phyloP scores from a whole-genome alignment of 2,113 vertebrate species.

The Alaudala cheleensis region DNA sequence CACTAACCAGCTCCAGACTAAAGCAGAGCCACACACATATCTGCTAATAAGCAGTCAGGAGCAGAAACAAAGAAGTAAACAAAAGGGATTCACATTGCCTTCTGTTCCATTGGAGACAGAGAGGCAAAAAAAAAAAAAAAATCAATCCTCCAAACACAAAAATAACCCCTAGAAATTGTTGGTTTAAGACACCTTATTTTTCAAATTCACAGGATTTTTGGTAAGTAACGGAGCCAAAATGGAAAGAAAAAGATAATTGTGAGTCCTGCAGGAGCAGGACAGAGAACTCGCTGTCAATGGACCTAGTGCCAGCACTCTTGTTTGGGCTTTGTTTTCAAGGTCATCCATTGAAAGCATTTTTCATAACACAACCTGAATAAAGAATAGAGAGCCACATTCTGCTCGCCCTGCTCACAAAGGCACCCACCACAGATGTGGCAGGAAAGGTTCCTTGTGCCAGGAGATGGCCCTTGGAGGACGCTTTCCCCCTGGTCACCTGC shows the following conservation, averaged over 20 bases:
- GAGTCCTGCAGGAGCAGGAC: background rate
- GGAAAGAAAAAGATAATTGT: background rate
- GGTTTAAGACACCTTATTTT: background rate
- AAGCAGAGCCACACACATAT: background rate
- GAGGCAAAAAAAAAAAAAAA: background rate
- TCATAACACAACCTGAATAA: background rate
- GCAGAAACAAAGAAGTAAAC: conserved; percentile 58
- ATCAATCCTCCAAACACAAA: background rate
- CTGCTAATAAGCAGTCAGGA: conserved; percentile 35
- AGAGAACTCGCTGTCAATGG: background rate
- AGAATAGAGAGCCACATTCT: background rate
- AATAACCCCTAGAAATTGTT: background rate
- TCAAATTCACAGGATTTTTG: background rate
- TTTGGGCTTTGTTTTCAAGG: conserved; percentile 3
- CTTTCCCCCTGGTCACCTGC: background rate
- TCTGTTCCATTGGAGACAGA: conserved; percentile 18
- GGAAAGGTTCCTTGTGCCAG: background rate
- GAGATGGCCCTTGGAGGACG: background rate
- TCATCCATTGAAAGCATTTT: background rate
- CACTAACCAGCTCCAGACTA: background rate
- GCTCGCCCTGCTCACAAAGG: background rate
- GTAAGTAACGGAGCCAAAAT: background rate
- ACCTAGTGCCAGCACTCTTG: background rate
- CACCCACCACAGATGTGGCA: rapidly evolving
- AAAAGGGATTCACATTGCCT: conserved; percentile 43